These are phyloP conservation scores for Basileuterus tristriatus DNA, from an alignment of 2,797 vertebrate species.

Conservation along the genomic window DNA sequence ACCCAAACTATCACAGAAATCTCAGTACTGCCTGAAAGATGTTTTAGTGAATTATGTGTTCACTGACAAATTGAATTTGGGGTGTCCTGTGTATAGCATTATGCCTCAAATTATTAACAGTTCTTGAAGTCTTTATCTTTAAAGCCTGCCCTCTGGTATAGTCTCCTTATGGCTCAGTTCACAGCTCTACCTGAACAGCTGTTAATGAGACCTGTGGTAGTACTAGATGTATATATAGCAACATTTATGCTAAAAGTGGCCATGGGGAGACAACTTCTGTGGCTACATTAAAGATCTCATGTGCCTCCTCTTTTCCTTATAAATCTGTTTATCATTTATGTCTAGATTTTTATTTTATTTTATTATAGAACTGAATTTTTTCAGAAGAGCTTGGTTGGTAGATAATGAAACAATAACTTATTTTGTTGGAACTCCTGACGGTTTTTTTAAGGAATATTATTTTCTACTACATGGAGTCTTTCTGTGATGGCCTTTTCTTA, in stretches of 20 bases:
- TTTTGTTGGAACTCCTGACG: background rate
- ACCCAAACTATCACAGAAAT: background rate
- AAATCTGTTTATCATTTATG: background rate
- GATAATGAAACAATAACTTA: background rate
- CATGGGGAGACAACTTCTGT: background rate
- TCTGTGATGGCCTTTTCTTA: background rate
- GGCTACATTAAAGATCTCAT: background rate
- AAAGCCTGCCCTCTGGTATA: background rate
- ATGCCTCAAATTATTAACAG: background rate
- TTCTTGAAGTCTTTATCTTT: background rate
- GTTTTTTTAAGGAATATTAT: background rate
- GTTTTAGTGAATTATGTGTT: background rate
- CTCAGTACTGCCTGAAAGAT: background rate
- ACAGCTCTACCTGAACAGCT: constrained; percentile 16
- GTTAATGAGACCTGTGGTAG: background rate
- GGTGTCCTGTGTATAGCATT: background rate
- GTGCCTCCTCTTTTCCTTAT: background rate
- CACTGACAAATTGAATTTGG: background rate
- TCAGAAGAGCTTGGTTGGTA: background rate
- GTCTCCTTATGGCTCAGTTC: background rate
- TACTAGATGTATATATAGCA: background rate
- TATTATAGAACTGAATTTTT: background rate
- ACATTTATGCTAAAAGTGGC: background rate
- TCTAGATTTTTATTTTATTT: background rate
- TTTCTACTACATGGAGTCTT: background rate